These are phyloP conservation scores for Brachionus rubens DNA, from an alignment of 1,140 invertebrate species.

Conservation along the genomic window DNA sequence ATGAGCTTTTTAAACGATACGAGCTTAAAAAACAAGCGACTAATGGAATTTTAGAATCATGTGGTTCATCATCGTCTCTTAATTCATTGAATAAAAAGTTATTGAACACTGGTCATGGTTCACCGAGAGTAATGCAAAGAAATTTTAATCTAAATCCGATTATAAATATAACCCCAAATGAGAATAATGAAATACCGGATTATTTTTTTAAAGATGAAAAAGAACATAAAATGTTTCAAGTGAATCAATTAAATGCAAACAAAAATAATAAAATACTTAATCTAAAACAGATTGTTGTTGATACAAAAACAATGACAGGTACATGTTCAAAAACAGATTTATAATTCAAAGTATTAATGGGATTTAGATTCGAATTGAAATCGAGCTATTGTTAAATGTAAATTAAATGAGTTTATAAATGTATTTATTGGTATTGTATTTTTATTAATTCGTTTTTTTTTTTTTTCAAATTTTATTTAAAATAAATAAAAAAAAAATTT, in stretches of 20 bases:
- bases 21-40: slow-evolving; percentile 24
- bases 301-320: neutral
- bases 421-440: slow-evolving; percentile 28
- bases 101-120: neutral
- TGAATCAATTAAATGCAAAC: too few relatives aligned
- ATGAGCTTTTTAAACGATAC: slow-evolving; percentile 39
- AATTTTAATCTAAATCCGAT: slow-evolving; percentile 42
- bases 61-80: neutral
- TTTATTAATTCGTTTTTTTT: too few relatives aligned
- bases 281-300: slow-evolving; percentile 36
- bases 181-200: slow-evolving; percentile 16
- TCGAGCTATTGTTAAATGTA: neutral
- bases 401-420: slow-evolving; percentile 11
- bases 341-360: neutral
- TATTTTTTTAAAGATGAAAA: slow-evolving; percentile 47
- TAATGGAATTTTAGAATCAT: slow-evolving; percentile 7
- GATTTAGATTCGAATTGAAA: neutral
- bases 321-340: neutral
- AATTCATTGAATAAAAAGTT: slow-evolving; percentile 12
- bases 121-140: slow-evolving; percentile 1
- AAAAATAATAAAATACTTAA: slow-evolving; percentile 33
- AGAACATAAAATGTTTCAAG: slow-evolving; percentile 19
- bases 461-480: too few relatives aligned
- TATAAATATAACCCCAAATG: slow-evolving; percentile 5
- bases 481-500: too few relatives aligned